Percentiles rank a stretch among this genome's conserved stretches.
phyloP scores from a whole-genome alignment of 2,888 invertebrate species.

The Ennomos erosarius region DNA sequence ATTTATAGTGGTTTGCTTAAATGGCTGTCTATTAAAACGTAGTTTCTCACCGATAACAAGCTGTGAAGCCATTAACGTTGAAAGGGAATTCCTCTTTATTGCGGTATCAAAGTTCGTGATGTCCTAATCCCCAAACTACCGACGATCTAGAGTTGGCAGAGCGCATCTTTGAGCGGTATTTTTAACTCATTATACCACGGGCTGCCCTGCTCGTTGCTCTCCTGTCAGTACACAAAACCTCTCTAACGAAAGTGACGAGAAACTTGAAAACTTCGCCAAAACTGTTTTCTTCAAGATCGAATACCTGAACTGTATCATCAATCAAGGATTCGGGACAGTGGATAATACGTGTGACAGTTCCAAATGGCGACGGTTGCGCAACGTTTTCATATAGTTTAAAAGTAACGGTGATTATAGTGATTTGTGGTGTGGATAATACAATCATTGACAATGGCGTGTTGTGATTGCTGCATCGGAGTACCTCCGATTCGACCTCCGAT shows the following conservation, averaged over 20 bases:
- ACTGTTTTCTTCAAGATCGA: constrained; percentile 45
- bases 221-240: constrained; percentile 68
- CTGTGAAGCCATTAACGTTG: constrained; percentile 25
- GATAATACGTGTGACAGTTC: constrained; percentile 24
- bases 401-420: constrained; percentile 59
- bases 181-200: constrained; percentile 83
- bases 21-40: neutral
- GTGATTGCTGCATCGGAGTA: constrained; percentile 88
- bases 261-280: constrained; percentile 53
- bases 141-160: constrained; percentile 77
- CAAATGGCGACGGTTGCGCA: constrained; percentile 66
- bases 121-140: constrained; percentile 67
- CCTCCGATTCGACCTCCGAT: constrained; percentile 91
- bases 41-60: constrained; percentile 2
- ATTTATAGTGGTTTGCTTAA: too few species aligned
- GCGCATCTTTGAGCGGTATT: constrained; percentile 83
- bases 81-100: constrained; percentile 52
- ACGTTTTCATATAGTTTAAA: constrained; percentile 53
- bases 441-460: constrained; percentile 84
- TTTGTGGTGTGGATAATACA: constrained; percentile 59
- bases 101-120: constrained; percentile 77
- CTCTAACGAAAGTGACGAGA: constrained; percentile 77
- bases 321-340: constrained; percentile 33
- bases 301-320: constrained; percentile 41
- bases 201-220: constrained; percentile 76